A percentile compares a stretch with the other conserved stretches of the same genome.
Conservation (phyloP, 1,140 invertebrate species). For the Calephelis virginiensis region DNA sequence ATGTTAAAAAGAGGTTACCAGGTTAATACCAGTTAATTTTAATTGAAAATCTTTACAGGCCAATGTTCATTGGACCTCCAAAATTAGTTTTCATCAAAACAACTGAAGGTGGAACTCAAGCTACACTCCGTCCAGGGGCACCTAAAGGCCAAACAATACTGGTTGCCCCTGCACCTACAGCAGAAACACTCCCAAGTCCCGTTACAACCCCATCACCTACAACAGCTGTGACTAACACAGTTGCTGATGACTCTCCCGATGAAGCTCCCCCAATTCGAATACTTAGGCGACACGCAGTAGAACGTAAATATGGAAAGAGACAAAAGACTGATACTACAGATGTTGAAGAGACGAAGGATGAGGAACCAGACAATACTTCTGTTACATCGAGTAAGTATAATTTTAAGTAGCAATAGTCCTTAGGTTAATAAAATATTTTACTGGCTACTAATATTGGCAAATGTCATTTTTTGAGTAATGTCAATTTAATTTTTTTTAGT, state of each 20-base stretch:
- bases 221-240: constrained; percentile 26
- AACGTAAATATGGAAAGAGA: constrained; percentile 71
- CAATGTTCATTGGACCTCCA: constrained; percentile 75
- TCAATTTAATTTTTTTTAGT: too few relatives aligned
- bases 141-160: constrained; percentile 73
- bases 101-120: constrained; percentile 55
- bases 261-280: constrained; percentile 48
- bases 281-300: constrained; percentile 47
- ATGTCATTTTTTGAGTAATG: too few relatives aligned
- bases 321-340: constrained; percentile 53
- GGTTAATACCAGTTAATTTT: too few relatives aligned
- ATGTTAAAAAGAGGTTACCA: too few relatives aligned
- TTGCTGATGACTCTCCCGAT: constrained; percentile 49
- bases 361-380: constrained; percentile 48
- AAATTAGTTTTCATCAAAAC: constrained; percentile 77
- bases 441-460: background rate
- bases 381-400: constrained; percentile 54
- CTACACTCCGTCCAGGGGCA: constrained; percentile 53
- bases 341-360: constrained; percentile 45
- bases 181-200: constrained; percentile 30
- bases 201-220: constrained; percentile 30
- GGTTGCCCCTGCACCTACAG: constrained; percentile 52
- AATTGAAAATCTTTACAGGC: constrained; percentile 40
- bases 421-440: background rate
- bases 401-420: background rate